phyloP scores from a whole-genome alignment of 2,113 vertebrate genomes.

The Carettochelys insculpta region DNA sequence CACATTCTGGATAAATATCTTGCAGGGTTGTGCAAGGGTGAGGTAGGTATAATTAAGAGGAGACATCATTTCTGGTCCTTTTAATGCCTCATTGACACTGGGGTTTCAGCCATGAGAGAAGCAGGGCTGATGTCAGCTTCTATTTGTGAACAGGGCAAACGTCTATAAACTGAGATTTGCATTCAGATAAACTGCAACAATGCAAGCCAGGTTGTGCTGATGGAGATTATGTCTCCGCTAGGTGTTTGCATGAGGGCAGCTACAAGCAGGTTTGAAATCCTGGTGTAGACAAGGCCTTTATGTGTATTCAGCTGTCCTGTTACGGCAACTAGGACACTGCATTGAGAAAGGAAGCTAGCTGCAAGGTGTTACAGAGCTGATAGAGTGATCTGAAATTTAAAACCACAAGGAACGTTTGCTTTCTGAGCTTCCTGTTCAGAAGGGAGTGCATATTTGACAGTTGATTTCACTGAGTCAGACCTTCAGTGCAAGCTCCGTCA shows the following conservation, averaged over 20 bases:
- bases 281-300: conserved; percentile 45
- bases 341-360: neutral
- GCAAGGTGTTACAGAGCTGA: neutral
- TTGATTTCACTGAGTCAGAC: conserved; percentile 42
- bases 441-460: conserved; percentile 37
- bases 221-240: neutral
- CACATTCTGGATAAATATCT: neutral
- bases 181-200: neutral
- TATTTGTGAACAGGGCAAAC: neutral
- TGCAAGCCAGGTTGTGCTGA: neutral
- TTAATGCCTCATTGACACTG: neutral
- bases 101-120: neutral
- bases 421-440: conserved; percentile 29
- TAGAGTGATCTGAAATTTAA: neutral
- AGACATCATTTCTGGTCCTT: neutral
- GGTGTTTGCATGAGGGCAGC: conserved; percentile 33
- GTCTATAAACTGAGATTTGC: rapidly evolving
- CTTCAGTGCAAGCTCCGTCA: neutral
- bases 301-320: neutral
- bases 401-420: conserved; percentile 25
- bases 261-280: conserved; percentile 35
- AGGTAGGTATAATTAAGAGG: neutral
- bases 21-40: neutral
- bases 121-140: neutral
- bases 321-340: conserved; percentile 3